Percentiles rank a stretch among this genome's conserved stretches.
phyloP scores from a whole-genome alignment of 2,888 invertebrate species.

The Acleris emargana region DNA sequence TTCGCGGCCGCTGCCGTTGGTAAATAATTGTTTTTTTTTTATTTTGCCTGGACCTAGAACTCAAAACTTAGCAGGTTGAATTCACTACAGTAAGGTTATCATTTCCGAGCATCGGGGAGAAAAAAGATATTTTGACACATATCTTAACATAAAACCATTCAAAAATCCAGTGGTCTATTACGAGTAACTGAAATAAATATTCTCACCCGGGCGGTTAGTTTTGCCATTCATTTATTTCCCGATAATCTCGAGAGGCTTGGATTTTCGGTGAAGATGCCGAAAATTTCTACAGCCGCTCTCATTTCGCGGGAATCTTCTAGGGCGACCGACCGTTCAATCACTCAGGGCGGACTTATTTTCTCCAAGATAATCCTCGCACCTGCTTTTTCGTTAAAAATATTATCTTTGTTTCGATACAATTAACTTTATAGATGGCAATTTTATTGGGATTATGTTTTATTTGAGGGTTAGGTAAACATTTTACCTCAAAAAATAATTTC shows the following conservation, averaged over 20 bases:
- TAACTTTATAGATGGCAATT: slow-evolving; percentile 15
- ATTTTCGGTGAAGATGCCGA: slow-evolving; percentile 15
- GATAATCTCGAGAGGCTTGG: slow-evolving; percentile 6
- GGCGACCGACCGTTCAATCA: slow-evolving; percentile 34
- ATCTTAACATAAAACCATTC: too few relatives aligned
- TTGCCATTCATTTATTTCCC: neutral
- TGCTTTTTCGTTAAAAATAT: slow-evolving; percentile 32
- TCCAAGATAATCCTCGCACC: slow-evolving; percentile 34
- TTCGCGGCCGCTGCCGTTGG: too few relatives aligned
- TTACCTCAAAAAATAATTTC: too few relatives aligned
- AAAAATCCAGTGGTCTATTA: neutral
- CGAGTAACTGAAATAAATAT: slow-evolving; percentile 1
- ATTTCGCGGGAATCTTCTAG: slow-evolving; percentile 25
- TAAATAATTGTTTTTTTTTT: too few relatives aligned
- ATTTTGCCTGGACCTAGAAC: too few relatives aligned
- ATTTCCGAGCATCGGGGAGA: too few relatives aligned
- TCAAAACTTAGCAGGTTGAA: too few relatives aligned
- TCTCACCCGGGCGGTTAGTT: slow-evolving; percentile 1
- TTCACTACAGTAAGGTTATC: too few relatives aligned
- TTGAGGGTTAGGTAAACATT: too few relatives aligned
- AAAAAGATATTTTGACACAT: too few relatives aligned
- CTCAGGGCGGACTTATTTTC: slow-evolving; percentile 35
- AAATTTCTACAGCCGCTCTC: slow-evolving; percentile 23
- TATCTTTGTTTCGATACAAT: slow-evolving; percentile 28
- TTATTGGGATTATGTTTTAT: too few relatives aligned